Evolutionary conservation across 2,113 vertebrate species (phyloP), one percentile per base, ranked within the genome.

Genomic region (Butorides virescens): DNA sequence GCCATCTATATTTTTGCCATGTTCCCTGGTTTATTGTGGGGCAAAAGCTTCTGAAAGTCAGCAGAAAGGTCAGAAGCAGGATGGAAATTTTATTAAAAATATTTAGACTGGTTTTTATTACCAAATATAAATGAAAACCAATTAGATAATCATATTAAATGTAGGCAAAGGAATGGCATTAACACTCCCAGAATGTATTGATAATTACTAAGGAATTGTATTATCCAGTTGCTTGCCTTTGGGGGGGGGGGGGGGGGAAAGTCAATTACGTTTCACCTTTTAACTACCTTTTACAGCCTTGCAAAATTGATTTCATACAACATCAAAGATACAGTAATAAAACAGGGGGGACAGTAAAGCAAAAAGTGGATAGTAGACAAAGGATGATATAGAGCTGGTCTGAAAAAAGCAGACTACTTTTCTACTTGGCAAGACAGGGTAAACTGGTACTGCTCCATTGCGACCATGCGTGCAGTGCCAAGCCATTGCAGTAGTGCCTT

Each of bases 211-310:
- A 90, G 73, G 50, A 96, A 2, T 1, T 18, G 15, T 46, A 71
- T 83, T 90, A 91, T 77, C 50, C 71, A 59, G 63, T 91, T 89
- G 58, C 34, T 79, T 71, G 39, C 34, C 18, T 92, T 90, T 72
- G 19, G 22, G 12, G 13, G 19, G 13, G 15, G 25, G 22, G 5
- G 22, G 14, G 19, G 13, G 13, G 27, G 22, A 4, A 26, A 91
- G 91, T 79, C 76, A 90, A 94, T 96, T 94, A 85, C 52, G 5
- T 83, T 95, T 89, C 55, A 90, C 61, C 34, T 96, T 97, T 95
- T 92, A 91, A 90, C 29, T 78, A 68, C 71, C 75, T 95, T 94
- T 91, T 95, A 95, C 77, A 94, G n/a, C 53, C 92, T 84, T 92
- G 34, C n/a, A 91, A 88, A 95, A 82, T 59, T 76, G 55, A 91